Evolutionary conservation across 1,140 invertebrate species (phyloP).

Genomic region (Lethocerus indicus): DNA sequence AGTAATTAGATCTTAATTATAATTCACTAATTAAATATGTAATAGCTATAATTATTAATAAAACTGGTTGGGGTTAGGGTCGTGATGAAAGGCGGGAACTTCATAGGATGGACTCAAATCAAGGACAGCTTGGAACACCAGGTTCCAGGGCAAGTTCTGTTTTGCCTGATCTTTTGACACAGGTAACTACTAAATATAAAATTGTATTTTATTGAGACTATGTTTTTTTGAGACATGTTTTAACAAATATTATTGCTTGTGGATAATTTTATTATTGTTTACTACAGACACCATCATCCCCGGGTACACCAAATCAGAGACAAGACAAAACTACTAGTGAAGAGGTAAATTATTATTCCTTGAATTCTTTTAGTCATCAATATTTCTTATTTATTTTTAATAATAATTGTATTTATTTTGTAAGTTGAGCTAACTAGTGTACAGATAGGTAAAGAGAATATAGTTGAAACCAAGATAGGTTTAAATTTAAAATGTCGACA

Average conservation of each 20-base stretch:
- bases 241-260: background rate
- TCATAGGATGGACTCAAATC: conserved; percentile 35
- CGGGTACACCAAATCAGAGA: conserved; percentile 57
- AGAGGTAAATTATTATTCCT: conserved; percentile 50
- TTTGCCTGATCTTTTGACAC: conserved; percentile 82
- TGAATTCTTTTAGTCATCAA: too few relatives aligned
- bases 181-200: conserved; percentile 20
- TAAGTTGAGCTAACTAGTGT: too few relatives aligned
- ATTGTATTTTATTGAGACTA: background rate
- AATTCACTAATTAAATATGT: too few relatives aligned
- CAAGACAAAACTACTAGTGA: conserved; percentile 87
- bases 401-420: background rate
- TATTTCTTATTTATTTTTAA: conserved; percentile 2
- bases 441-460: too few relatives aligned
- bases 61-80: conserved; percentile 24
- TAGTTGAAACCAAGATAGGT: too few relatives aligned
- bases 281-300: conserved; percentile 48
- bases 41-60: conserved; percentile 1
- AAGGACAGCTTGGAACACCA: conserved; percentile 24
- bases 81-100: conserved; percentile 37
- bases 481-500: too few relatives aligned
- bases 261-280: conserved; percentile 1
- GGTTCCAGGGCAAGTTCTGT: conserved; percentile 68
- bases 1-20: too few relatives aligned
- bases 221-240: background rate